Conservation (phyloP, 1,140 invertebrate species). For the Lordiphosa collinella region DNA sequence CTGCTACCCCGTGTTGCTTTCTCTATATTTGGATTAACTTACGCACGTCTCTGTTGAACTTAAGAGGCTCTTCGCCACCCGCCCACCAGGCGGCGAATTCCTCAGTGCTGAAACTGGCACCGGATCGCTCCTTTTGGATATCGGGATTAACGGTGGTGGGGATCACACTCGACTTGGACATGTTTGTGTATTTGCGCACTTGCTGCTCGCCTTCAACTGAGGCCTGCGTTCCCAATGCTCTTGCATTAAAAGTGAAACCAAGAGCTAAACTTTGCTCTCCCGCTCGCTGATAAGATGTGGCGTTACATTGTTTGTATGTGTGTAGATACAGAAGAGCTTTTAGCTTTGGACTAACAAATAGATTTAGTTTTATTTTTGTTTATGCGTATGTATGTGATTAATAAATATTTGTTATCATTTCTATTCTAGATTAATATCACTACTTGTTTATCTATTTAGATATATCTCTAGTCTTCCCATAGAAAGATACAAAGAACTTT, state of each 20-base stretch:
- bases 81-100: slow-evolving; percentile 90
- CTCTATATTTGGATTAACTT: slow-evolving; percentile 24
- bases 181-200: not conserved
- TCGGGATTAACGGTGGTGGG: slow-evolving; percentile 80
- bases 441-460: too few species aligned
- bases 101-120: slow-evolving; percentile 86
- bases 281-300: not conserved
- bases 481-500: too few species aligned
- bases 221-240: not conserved
- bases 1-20: not conserved
- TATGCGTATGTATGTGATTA: too few species aligned
- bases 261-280: slow-evolving; percentile 7
- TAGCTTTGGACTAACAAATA: too few species aligned
- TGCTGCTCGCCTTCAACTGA: slow-evolving; percentile 4
- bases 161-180: slow-evolving; percentile 20
- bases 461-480: too few species aligned
- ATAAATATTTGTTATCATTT: too few species aligned
- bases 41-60: slow-evolving; percentile 79
- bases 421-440: too few species aligned
- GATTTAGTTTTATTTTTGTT: too few species aligned
- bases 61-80: slow-evolving; percentile 86
- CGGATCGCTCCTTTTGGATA: slow-evolving; percentile 86
- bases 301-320: not conserved
- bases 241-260: not conserved
- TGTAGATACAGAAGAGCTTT: not conserved